phyloP scores from a whole-genome alignment of 2,888 invertebrate genomes.

The Lasioglossum calceatum region DNA sequence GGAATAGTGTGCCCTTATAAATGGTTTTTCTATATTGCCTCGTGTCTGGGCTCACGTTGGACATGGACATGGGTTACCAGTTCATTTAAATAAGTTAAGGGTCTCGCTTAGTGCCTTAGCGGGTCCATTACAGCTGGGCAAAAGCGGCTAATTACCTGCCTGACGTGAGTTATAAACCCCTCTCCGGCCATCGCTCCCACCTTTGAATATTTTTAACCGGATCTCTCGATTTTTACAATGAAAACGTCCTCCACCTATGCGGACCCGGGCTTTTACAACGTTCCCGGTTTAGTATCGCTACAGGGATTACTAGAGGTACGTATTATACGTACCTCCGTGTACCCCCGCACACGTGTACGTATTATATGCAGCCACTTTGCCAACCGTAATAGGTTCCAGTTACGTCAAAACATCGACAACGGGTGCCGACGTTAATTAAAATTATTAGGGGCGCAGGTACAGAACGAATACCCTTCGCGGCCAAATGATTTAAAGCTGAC shows the following conservation, averaged over 20 bases:
- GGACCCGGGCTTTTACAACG: conserved; percentile 36
- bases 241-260: conserved; percentile 61
- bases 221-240: conserved; percentile 76
- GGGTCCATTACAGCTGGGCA: conserved; percentile 84
- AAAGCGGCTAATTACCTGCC: conserved; percentile 84
- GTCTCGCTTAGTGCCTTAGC: conserved; percentile 82
- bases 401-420: conserved; percentile 7
- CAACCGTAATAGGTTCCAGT: conserved; percentile 5
- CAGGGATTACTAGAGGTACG: background rate
- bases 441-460: background rate
- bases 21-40: conserved; percentile 84
- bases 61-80: conserved; percentile 84
- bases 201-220: conserved; percentile 78
- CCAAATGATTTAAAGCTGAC: conserved; percentile 29
- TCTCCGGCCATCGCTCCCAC: conserved; percentile 69
- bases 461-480: conserved; percentile 15
- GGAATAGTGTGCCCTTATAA: conserved; percentile 83
- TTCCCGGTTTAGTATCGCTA: conserved; percentile 34
- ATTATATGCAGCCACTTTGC: background rate
- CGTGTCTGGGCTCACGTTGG: conserved; percentile 80
- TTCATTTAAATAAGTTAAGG: conserved; percentile 85
- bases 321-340: background rate
- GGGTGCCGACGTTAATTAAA: conserved; percentile 36
- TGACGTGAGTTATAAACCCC: conserved; percentile 84
- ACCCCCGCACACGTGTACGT: background rate